Evolutionary conservation across 2,797 vertebrate genomes (phyloP), one percentile per base, ranked within the genome.

Genomic region (Yasuhikotakia modesta): DNA sequence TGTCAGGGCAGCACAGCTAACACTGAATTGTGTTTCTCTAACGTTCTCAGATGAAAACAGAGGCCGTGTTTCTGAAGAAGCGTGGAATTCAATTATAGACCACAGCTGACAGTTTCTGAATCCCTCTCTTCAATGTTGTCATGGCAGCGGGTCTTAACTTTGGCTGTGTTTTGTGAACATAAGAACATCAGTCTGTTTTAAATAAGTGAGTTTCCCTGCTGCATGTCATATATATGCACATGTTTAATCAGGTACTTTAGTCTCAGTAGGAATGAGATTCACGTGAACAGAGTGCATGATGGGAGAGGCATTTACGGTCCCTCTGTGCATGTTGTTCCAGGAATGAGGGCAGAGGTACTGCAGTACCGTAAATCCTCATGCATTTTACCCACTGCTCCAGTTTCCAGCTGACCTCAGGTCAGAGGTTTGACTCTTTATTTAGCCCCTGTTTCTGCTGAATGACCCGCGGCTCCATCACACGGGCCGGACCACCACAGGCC

Each of bases 121-220:
- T 82, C 81, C 79, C 78, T 78, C 83, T 86, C 83, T 89, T 89
- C 85, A 85, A 88, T 87, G 93, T 93, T 90, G 91, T 89, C 89
- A 92, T 91, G 88, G 92, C 86, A 92, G 92, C 91, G 70, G 55
- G 79, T 87, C 81, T 79, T 81, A 93, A 89, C 88, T 91, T 91
- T 93, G 93, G 91, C 92, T 86, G 91, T 92, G 92, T 90, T 82
- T 90, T 87, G 86, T 84, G 73, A 82, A n/a, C n/a, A n/a, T n/a
- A n/a, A n/a, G n/a, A n/a, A n/a, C n/a, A n/a, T n/a, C n/a, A n/a
- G n/a, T n/a, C n/a, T n/a, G n/a, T n/a, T n/a, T n/a, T n/a, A n/a
- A n/a, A n/a, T n/a, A n/a, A n/a, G n/a, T n/a, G n/a, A n/a, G n/a
- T n/a, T n/a, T n/a, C n/a, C n/a, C n/a, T n/a, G n/a, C n/a, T n/a